Conservation (phyloP, 2,888 invertebrate genomes). For the Chrysopilus asiliformis region DNA sequence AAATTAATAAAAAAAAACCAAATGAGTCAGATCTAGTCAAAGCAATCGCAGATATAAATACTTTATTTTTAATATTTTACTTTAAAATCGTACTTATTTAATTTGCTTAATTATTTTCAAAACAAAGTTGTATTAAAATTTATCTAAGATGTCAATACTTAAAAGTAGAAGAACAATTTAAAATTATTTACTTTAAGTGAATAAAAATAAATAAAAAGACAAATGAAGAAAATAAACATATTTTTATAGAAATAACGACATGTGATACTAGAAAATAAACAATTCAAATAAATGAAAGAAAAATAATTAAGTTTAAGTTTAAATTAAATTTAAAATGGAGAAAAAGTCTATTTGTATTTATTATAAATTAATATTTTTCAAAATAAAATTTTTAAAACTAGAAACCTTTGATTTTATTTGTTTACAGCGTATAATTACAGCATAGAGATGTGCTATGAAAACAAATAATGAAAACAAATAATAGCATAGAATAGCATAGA, state of each 20-base stretch:
- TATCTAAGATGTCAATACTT: too few species aligned
- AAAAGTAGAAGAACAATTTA: not conserved
- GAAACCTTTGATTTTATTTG: too few species aligned
- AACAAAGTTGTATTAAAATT: too few species aligned
- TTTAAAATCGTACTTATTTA: not conserved
- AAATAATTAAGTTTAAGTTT: too few species aligned
- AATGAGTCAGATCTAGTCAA: constrained; percentile 9
- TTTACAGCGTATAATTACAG: too few species aligned
- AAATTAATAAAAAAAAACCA: not conserved
- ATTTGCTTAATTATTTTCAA: not conserved
- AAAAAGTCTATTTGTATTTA: constrained; percentile 4
- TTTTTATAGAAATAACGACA: constrained; percentile 8
- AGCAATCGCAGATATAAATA: constrained; percentile 7
- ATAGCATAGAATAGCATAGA: too few species aligned
- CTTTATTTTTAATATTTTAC: too few species aligned
- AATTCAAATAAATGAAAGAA: constrained; percentile 1
- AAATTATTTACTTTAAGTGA: not conserved
- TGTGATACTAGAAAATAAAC: constrained; percentile 8
- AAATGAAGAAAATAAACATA: constrained; percentile 4
- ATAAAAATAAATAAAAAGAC: constrained; percentile 2
- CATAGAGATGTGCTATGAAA: too few species aligned
- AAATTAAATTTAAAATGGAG: constrained; percentile 1
- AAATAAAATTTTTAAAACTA: too few species aligned
- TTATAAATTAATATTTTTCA: constrained; percentile 1
- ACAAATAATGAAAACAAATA: too few species aligned